Conservation (phyloP, 2,888 invertebrate species). For the Pediacus dermestoides region DNA sequence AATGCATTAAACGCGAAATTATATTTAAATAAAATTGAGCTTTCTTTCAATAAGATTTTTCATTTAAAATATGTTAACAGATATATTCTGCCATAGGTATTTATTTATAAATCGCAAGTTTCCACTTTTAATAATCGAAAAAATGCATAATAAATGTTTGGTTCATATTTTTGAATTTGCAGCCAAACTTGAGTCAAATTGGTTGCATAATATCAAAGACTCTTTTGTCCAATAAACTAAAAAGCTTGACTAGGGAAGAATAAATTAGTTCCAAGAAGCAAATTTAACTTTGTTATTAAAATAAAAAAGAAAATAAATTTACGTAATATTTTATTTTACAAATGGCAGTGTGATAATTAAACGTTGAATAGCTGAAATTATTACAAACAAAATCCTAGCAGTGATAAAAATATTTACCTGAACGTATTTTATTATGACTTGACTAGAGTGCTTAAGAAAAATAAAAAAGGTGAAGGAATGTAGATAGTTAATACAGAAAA, state of each 20-base stretch:
- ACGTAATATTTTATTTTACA: constrained; percentile 41
- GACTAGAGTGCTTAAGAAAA: constrained; percentile 1
- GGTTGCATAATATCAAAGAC: too few species aligned
- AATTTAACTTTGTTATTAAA: neutral
- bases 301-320: neutral
- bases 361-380: constrained; percentile 23
- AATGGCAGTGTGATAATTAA: constrained; percentile 44
- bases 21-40: too few species aligned
- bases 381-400: constrained; percentile 11
- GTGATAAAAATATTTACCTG: constrained; percentile 9
- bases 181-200: too few species aligned
- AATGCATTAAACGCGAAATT: neutral
- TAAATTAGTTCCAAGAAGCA: neutral
- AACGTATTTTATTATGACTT: neutral
- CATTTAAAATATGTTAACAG: neutral
- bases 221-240: too few species aligned
- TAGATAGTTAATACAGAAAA: neutral
- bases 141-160: too few species aligned
- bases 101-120: too few species aligned
- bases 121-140: too few species aligned
- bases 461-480: neutral
- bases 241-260: too few species aligned
- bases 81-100: neutral
- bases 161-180: too few species aligned
- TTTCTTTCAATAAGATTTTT: neutral